phyloP scores from a whole-genome alignment of 2,888 invertebrate species.

The Beris chalybata region DNA sequence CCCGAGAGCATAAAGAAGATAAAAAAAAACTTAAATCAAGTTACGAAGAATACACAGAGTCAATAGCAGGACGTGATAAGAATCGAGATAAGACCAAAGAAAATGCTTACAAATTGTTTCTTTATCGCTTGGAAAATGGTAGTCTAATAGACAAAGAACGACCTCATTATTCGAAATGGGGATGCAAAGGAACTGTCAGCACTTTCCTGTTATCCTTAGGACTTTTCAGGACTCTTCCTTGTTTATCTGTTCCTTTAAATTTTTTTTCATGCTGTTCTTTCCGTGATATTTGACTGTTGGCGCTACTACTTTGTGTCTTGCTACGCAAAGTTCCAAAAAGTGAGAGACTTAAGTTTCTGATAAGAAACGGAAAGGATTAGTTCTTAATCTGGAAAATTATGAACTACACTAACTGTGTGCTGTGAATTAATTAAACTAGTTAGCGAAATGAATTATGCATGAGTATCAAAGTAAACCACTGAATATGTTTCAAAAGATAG shows the following conservation, averaged over 20 bases:
- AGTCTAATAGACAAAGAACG: constrained; percentile 38
- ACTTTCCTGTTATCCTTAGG: constrained; percentile 13
- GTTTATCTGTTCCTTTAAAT: constrained; percentile 19
- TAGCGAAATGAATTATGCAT: no score
- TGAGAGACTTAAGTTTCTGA: no score
- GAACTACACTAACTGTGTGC: no score
- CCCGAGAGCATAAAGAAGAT: no score
- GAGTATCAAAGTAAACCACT: no score
- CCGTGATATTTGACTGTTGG: no score
- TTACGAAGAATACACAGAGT: constrained; percentile 11
- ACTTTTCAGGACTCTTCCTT: constrained; percentile 14
- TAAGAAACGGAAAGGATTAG: no score
- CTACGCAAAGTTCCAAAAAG: no score
- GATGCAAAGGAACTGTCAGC: constrained; percentile 30
- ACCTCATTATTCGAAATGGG: constrained; percentile 36
- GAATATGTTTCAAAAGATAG: no score
- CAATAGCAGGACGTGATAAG: constrained; percentile 36
- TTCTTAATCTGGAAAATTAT: no score
- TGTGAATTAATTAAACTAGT: no score
- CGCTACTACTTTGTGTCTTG: no score
- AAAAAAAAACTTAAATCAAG: constrained; percentile 23
- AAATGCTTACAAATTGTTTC: constrained; percentile 38
- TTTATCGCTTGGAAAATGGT: constrained; percentile 36
- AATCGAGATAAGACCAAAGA: constrained; percentile 30
- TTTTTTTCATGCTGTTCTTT: background rate